phyloP scores from a whole-genome alignment of 2,113 vertebrate genomes.

The Pangasianodon hypophthalmus region DNA sequence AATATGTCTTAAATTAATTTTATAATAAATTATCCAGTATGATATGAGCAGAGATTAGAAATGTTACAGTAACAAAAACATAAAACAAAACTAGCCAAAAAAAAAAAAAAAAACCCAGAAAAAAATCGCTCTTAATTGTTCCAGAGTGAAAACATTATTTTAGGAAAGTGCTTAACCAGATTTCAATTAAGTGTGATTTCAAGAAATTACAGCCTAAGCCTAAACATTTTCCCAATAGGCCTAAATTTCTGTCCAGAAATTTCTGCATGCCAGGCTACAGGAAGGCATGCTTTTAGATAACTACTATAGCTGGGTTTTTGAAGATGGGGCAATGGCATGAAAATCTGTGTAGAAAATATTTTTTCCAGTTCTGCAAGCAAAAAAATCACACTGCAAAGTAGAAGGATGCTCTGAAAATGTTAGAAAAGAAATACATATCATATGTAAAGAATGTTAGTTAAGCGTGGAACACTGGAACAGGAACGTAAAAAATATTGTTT shows the following conservation, averaged over 20 bases:
- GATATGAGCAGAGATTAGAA: neutral
- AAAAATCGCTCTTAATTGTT: neutral
- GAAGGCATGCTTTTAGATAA: neutral
- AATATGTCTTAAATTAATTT: neutral
- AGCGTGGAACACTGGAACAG: neutral
- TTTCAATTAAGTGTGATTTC: neutral
- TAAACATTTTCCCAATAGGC: neutral
- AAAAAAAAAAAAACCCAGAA: neutral
- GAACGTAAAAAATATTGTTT: neutral
- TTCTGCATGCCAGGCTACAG: neutral
- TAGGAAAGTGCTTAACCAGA: neutral
- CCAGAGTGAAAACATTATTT: neutral
- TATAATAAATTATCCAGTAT: neutral
- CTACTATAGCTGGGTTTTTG: neutral
- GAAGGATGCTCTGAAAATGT: neutral
- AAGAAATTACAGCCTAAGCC: neutral
- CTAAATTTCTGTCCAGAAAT: neutral
- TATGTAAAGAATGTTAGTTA: neutral
- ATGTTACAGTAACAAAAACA: neutral
- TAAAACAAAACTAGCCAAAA: neutral
- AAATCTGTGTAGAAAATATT: neutral
- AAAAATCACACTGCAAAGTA: neutral
- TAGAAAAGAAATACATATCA: neutral
- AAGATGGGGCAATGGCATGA: neutral
- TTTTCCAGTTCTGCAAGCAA: neutral